These are phyloP conservation scores for Lepidurus apus DNA, from an alignment of 1,140 invertebrate genomes.

Conservation along the genomic window DNA sequence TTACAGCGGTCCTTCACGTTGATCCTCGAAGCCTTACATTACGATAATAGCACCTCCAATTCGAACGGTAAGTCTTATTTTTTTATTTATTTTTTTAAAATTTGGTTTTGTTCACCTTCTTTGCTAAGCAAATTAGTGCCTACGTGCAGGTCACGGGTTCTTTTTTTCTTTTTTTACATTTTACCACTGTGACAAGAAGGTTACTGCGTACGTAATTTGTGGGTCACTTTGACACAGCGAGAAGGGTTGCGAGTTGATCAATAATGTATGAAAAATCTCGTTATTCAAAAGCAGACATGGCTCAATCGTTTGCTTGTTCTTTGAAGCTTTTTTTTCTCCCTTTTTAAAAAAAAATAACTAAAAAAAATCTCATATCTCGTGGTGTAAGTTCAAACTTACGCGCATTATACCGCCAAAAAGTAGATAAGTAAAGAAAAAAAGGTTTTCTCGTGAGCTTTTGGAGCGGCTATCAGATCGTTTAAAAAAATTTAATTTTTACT, in stretches of 20 bases:
- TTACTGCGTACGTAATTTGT: conserved; percentile 19
- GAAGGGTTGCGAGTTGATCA: neutral
- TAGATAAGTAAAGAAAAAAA: neutral
- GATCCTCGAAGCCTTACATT: conserved; percentile 81
- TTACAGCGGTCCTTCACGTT: conserved; percentile 85
- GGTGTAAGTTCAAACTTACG: neutral
- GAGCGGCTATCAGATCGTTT: neutral
- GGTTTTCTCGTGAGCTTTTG: neutral
- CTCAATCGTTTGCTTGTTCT: too few species aligned
- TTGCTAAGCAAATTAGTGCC: neutral
- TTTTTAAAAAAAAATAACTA: too few species aligned
- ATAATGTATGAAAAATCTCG: neutral
- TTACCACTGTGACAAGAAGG: neutral
- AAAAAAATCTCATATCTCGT: too few species aligned
- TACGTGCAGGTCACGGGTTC: neutral
- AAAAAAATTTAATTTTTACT: too few species aligned
- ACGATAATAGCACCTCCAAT: conserved; percentile 59
- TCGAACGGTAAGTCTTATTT: neutral
- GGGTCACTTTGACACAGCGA: conserved; percentile 9
- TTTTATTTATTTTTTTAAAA: neutral
- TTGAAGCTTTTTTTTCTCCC: too few species aligned
- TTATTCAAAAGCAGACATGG: neutral
- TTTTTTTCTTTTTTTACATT: too few species aligned
- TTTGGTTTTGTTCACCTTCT: neutral
- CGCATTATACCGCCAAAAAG: neutral